Base-by-base conservation (phyloP, 2,888 invertebrate genomes). In the Epinotia nisella region DNA sequence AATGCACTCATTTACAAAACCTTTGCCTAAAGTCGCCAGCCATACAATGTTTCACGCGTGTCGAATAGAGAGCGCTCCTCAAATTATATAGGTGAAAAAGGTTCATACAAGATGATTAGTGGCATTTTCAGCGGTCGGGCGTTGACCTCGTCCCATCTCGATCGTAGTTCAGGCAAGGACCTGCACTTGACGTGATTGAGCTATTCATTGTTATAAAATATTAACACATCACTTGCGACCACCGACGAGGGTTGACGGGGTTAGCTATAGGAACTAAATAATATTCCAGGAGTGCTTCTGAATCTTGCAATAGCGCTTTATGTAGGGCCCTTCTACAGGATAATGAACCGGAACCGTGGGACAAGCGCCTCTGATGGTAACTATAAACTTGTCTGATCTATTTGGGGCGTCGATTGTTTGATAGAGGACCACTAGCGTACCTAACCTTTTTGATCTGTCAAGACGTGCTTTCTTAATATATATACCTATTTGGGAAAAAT, bases 191-290 rank as follows among this genome's bases (percentile, higher is more conserved):
- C 53, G 35, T 55, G 66, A 66, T 67, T 66, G 60, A 19, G 55
- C 53, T 10, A 60, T 53, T 24, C 19, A 29, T 55, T 53, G 59
- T 65, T 51, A 65, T 65, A 53, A 65, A 39, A 65, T 58, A 71
- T 71, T 71, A 71, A 62, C 17, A 24, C 55, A 10, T 49, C n/a
- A 49, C 17, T 49, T 51, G 41, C 21, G 61, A 53, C 59, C 35
- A 53, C 62, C 4, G 70, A 70, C 71, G 59, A 71, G 65, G 71
- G 71, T 71, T 41, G 65, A 71, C 65, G 65, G 39, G 19, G 21
- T 4, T n/a, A 19, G 21, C 15, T 17, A 13, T 45, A 3, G 4
- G 13, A 49, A 35, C 59, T 35, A 41, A 24, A 19, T 41, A 55
- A 39, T 64, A 64, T 51, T 64, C 53, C 7, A 10, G 55, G 53